Base-by-base conservation (phyloP, 2,888 invertebrate genomes). In the Archips crataeganus region DNA sequence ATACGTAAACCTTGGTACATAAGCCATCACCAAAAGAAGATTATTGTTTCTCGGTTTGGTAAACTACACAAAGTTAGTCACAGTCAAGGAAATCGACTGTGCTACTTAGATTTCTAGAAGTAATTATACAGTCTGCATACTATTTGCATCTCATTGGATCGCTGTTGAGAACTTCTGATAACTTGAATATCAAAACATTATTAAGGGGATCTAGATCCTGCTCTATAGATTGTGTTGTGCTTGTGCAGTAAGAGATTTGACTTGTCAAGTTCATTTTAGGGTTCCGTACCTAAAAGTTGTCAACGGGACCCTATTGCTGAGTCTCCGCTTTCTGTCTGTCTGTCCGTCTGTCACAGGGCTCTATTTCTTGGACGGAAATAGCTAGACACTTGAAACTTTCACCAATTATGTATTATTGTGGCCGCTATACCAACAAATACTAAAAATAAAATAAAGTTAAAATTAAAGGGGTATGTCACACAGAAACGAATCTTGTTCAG, bases 91-190 rank as follows among this genome's bases (percentile, higher is more conserved):
- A 54, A 54, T 54, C 11, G 54, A 54, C 54, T 68, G 36, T 13
- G 45, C 32, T 63, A 63, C 39, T 47, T 61, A 15, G 23, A 54
- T 54, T 54, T 54, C 54, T 23, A 54, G 15, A 15, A 3, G 23
- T 86, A 90, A 90, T 91, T 89, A 90, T 85, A 84, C 87, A 87
- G 87, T 86, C 87, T 87, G 89, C 86, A 88, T 89, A 84, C 86
- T 88, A 91, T 90, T 90, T 88, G 87, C 90, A 91, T 91, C 85
- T 85, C 84, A 86, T 83, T 83, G 85, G 86, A 87, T 90, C 85
- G 85, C 85, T 87, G 87, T 87, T 87, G 82, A 86, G 85, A 89
- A 90, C 87, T 90, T 88, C 84, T 86, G 89, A 89, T 90, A 90
- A 91, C 90, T 90, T 89, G 88, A 90, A 90, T 90, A 83, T 78